Evolutionary conservation across 1,140 invertebrate species (phyloP), one percentile per base, ranked within the genome.

Genomic region (Panulirus ornatus): DNA sequence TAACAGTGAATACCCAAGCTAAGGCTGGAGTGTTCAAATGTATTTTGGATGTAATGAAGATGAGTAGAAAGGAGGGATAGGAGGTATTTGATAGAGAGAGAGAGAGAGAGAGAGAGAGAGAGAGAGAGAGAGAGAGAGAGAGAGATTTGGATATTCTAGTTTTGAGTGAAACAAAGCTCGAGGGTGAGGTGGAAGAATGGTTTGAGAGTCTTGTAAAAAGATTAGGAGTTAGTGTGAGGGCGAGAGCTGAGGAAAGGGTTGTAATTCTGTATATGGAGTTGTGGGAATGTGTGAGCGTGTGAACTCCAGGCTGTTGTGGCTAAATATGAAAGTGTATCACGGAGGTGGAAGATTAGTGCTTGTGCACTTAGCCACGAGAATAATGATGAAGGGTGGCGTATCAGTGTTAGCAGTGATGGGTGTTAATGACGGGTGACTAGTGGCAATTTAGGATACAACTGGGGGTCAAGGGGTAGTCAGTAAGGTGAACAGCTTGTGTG

Each of bases 51-150:
- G 8, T 27, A 1, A 27, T 22, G 27, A 63, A 9, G 22, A 9
- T 11, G 9, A 58, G 9, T 11, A 9, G 22, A 9, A 58, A 9
- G 22, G 9, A 58, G 9, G 22, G 9, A 58, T 22, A 58, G 19
- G 27, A 27, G 27, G 58, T 22, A 27, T 22, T 16, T 22, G 58
- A 63, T 16, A 63, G 58, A 63, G 58, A 63, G 58, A 63, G 58
- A 63, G 58, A 63, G 58, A 63, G 58, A 63, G 58, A 63, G 58
- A 63, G 58, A 63, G 58, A 63, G 58, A 63, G 58, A 63, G 58
- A 63, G 58, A 63, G 58, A 63, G 58, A 63, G 58, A 2, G 58
- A 2, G 58, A 2, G 58, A 2, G 58, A 2, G 58, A 2, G 58
- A 1, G 58, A 1, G 1, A 1, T 16, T 1, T 63, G 58, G 58